Percentiles rank a stretch among this genome's conserved stretches.
phyloP scores from a whole-genome alignment of 1,140 invertebrate species.

The Tigriopus japonicus region DNA sequence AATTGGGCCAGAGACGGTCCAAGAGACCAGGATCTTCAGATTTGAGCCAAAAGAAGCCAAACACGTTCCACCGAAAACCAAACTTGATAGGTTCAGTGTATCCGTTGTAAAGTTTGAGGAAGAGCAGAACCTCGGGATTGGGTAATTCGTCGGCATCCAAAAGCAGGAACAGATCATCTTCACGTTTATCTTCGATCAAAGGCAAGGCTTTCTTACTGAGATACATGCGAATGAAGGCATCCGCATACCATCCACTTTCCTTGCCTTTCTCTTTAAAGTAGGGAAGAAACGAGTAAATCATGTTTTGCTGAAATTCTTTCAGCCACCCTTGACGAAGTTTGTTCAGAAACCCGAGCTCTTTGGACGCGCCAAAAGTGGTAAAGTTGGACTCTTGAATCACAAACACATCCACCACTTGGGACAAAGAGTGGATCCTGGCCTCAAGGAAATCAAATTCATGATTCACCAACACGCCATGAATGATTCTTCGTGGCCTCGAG shows the following conservation, averaged over 20 bases:
- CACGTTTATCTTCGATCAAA: slow-evolving; percentile 29
- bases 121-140: slow-evolving; percentile 37
- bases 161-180: slow-evolving; percentile 40
- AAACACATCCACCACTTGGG: slow-evolving; percentile 40
- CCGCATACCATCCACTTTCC: slow-evolving; percentile 20
- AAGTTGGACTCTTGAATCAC: slow-evolving; percentile 36
- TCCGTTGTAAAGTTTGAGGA: slow-evolving; percentile 41
- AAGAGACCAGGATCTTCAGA: slow-evolving; percentile 7
- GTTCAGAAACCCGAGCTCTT: slow-evolving; percentile 19
- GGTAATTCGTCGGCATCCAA: slow-evolving; percentile 38
- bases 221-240: slow-evolving; percentile 19
- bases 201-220: slow-evolving; percentile 21
- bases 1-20: background rate
- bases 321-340: slow-evolving; percentile 24
- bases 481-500: slow-evolving; percentile 29
- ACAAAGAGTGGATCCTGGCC: slow-evolving; percentile 37
- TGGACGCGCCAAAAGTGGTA: slow-evolving; percentile 26
- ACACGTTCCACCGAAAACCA: slow-evolving; percentile 42
- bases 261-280: slow-evolving; percentile 21
- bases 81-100: slow-evolving; percentile 40
- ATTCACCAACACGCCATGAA: slow-evolving; percentile 36
- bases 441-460: slow-evolving; percentile 36
- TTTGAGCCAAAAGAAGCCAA: slow-evolving; percentile 40
- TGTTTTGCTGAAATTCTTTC: slow-evolving; percentile 26
- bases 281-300: slow-evolving; percentile 32